Evolutionary conservation across 2,888 invertebrate species (phyloP).

Genomic region (Leptinotarsa haldemani): DNA sequence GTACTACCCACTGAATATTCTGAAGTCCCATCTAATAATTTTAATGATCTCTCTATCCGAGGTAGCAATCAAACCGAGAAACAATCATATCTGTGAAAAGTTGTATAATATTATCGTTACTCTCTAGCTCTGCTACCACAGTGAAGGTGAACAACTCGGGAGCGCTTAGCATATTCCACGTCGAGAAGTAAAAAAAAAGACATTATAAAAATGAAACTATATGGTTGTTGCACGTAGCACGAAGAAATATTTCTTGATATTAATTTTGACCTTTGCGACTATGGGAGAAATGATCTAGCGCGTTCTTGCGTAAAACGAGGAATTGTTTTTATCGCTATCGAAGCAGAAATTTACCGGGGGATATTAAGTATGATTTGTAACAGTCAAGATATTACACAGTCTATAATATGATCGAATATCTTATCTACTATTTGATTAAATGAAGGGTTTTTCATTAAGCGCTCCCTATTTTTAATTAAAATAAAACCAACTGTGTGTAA

Average conservation of each 20-base stretch:
- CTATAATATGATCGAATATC: too few species aligned
- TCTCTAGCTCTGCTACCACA: neutral
- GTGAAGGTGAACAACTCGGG: constrained; percentile 35
- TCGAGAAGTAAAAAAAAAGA: constrained; percentile 24
- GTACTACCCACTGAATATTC: too few species aligned
- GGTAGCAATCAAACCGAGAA: neutral
- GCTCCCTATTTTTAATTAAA: too few species aligned
- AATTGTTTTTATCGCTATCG: neutral
- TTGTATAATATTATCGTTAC: constrained; percentile 29
- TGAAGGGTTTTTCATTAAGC: too few species aligned
- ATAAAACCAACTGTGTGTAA: too few species aligned
- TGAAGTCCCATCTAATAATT: too few species aligned
- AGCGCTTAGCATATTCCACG: constrained; percentile 33
- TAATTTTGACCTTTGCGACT: constrained; percentile 19
- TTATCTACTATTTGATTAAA: too few species aligned
- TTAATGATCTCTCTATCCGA: neutral
- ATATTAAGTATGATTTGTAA: too few species aligned
- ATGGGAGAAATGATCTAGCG: neutral
- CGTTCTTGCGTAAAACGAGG: neutral
- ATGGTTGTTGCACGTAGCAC: constrained; percentile 28
- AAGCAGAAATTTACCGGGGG: too few species aligned
- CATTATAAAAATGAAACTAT: constrained; percentile 24
- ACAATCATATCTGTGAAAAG: constrained; percentile 21
- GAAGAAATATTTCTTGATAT: constrained; percentile 26
- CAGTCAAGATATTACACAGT: too few species aligned